These are phyloP conservation scores for Nyleta sp. DNA, from an alignment of 2,888 invertebrate genomes.

Conservation along the genomic window DNA sequence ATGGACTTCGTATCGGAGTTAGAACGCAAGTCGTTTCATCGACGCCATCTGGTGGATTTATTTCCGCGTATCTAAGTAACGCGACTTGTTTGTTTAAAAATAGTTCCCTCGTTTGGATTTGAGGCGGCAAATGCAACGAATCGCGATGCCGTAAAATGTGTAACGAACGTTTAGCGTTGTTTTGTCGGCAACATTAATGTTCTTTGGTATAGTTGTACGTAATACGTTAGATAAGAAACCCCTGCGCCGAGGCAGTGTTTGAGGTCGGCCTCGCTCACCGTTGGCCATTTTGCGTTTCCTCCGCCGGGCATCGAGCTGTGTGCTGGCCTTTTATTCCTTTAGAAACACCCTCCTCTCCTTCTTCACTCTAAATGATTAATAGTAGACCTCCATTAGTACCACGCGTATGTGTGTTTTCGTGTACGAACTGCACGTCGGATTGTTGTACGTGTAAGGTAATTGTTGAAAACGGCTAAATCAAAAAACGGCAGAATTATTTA, in stretches of 20 bases:
- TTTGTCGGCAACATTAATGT: conserved; percentile 51
- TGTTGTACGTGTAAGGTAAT: conserved; percentile 38
- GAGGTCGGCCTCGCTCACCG: conserved; percentile 71
- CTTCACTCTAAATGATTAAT: conserved; percentile 79
- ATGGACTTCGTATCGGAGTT: no score
- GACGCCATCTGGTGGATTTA: no score
- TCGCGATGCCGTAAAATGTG: conserved; percentile 38
- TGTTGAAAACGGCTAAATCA: conserved; percentile 47
- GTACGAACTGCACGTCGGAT: conserved; percentile 26
- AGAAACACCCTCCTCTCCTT: conserved; percentile 57
- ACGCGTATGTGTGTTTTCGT: conserved; percentile 40
- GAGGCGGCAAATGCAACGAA: conserved; percentile 15
- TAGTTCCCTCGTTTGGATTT: neutral
- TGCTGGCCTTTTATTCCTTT: conserved; percentile 70
- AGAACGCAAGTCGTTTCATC: no score
- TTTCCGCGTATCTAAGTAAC: no score
- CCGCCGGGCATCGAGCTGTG: conserved; percentile 60
- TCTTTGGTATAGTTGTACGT: conserved; percentile 51
- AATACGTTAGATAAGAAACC: conserved; percentile 69
- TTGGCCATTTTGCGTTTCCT: conserved; percentile 79
- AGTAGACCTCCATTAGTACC: conserved; percentile 73
- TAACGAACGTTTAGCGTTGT: conserved; percentile 51
- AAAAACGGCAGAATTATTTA: conserved; percentile 37
- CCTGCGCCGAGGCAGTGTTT: conserved; percentile 68
- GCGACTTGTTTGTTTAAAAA: no score